These are phyloP conservation scores for Peromyscus nudipes DNA, from an alignment of 2,797 vertebrate genomes.

Conservation along the genomic window DNA sequence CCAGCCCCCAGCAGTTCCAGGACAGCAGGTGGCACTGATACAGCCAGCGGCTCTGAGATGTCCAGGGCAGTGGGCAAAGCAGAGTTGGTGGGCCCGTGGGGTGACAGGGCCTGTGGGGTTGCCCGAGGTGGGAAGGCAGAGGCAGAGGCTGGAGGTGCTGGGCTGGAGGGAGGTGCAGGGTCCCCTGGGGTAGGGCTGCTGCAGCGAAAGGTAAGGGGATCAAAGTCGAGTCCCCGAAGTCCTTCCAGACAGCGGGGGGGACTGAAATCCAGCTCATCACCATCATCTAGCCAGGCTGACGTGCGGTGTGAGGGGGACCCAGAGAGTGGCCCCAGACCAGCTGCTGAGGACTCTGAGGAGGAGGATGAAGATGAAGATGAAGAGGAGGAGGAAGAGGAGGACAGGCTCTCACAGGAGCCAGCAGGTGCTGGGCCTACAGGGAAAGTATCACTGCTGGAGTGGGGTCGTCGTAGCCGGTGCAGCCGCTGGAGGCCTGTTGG, in stretches of 20 bases:
- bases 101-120: constrained; percentile 68
- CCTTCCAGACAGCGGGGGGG: constrained; percentile 87
- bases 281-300: constrained; percentile 88
- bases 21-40: constrained; percentile 90
- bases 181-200: constrained; percentile 86
- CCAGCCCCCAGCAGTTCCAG: constrained; percentile 89
- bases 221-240: constrained; percentile 84
- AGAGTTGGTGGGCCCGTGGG: constrained; percentile 82
- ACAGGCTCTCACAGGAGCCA: constrained; percentile 90
- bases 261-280: constrained; percentile 90
- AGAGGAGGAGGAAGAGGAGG: constrained; percentile 83
- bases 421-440: constrained; percentile 86
- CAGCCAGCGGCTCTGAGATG: constrained; percentile 89
- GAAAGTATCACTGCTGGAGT: constrained; percentile 91
- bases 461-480: constrained; percentile 88
- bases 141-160: constrained; percentile 74
- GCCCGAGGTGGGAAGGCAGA: constrained; percentile 80
- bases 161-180: constrained; percentile 84
- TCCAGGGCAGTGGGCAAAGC: constrained; percentile 85
- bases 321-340: constrained; percentile 78
- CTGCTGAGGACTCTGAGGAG: constrained; percentile 71
- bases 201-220: constrained; percentile 89
- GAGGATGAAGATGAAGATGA: constrained; percentile 68
- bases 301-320: constrained; percentile 82
- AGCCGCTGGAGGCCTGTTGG: constrained; percentile 87